Evolutionary conservation across 2,888 invertebrate genomes (phyloP).

Genomic region (Dryobota labecula): DNA sequence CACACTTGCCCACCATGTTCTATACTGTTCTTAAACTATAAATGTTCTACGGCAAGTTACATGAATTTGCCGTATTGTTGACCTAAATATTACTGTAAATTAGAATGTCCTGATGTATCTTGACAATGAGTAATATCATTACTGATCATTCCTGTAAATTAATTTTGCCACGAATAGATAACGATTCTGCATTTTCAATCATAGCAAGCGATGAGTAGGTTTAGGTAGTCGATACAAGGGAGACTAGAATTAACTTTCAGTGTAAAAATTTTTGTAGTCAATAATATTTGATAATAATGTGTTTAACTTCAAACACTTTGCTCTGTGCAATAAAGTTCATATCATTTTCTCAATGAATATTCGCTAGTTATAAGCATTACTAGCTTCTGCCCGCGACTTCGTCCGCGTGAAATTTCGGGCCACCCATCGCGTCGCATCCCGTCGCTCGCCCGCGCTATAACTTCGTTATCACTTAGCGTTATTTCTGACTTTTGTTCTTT

Average conservation of each 20-base stretch:
- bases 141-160: slow-evolving; percentile 44
- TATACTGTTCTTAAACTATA: slow-evolving; percentile 13
- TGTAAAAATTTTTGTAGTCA: slow-evolving; percentile 25
- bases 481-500: too few relatives aligned
- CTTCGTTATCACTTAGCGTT: too few relatives aligned
- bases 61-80: slow-evolving; percentile 19
- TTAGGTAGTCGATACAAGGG: slow-evolving; percentile 1
- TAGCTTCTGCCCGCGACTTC: too few relatives aligned
- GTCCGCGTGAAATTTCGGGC: too few relatives aligned
- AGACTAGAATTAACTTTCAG: slow-evolving; percentile 21
- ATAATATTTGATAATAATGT: slow-evolving; percentile 71
- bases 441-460: too few relatives aligned
- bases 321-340: slow-evolving; percentile 71
- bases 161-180: slow-evolving; percentile 24
- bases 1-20: slow-evolving; percentile 8
- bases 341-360: slow-evolving; percentile 67
- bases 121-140: slow-evolving; percentile 31
- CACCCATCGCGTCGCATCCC: too few relatives aligned
- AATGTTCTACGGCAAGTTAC: slow-evolving; percentile 14
- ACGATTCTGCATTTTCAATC: slow-evolving; percentile 21
- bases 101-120: slow-evolving; percentile 29
- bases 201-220: slow-evolving; percentile 7
- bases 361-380: slow-evolving; percentile 58
- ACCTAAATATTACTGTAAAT: slow-evolving; percentile 32
- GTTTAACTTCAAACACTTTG: slow-evolving; percentile 66